Base-by-base conservation (phyloP, 2,113 vertebrate genomes). In the Hemiscyllium ocellatum region DNA sequence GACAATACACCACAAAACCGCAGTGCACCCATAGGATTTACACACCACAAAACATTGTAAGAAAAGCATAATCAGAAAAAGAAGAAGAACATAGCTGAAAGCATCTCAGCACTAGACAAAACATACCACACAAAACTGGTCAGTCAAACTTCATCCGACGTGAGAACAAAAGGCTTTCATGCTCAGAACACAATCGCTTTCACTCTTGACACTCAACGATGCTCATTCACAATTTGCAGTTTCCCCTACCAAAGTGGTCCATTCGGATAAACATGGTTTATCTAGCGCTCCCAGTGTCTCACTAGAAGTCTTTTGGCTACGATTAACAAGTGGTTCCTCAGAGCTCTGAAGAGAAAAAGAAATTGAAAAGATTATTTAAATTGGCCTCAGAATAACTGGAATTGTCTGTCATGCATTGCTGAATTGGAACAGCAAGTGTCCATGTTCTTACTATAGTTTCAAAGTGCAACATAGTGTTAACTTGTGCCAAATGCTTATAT, bases 231-330 rank as follows among this genome's bases (percentile, higher is more conserved):
- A 95, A 72, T 50, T 72, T 70, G 93, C 68, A 50, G 66, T 69
- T 37, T 95, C 93, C 93, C 93, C 93, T 95, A 95, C 93, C 93
- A 95, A 95, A 70, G 93, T 95, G 93, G 93, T 95, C 93, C 93
- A 95, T 95, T 95, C 93, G 93, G 93, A 95, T 95, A 95, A 95
- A 95, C 93, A 95, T 95, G 93, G 93, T 95, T 95, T 95, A 70
- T 95, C 68, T 72, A 95, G 93, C 66, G 66, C 42, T 70, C 93
- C 93, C 93, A 72, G 93, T 95, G 93, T 69, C 68, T 95, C 93
- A 95, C 93, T 95, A 72, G 66, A 47, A 95, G 20, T 70, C 93
- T 69, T 95, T 95, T 95, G 93, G 93, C 68, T 95, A 47, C 93
- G 93, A 95, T 70, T 95, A 70, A 72, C 93, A 95, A 95, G 93